Base-by-base conservation (phyloP, 2,797 vertebrate genomes). In the Enteromius trimaculatus region DNA sequence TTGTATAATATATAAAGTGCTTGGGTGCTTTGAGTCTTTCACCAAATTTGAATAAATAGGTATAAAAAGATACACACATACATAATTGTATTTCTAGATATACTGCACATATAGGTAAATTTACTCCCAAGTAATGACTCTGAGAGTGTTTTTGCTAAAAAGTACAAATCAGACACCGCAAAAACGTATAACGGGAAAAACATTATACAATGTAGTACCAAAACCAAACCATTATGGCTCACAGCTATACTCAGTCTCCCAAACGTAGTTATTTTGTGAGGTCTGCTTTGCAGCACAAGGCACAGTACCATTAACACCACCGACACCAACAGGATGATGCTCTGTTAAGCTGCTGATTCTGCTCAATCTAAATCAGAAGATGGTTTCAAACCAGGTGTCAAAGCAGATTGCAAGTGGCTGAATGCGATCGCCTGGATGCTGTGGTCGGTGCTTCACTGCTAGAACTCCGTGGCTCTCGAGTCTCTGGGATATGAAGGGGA, bases 371-470 rank as follows among this genome's bases (percentile, higher is more conserved):
- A 6, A 17, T 39, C 65, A 58, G 51, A 71, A 70, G 29, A 37
- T 49, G 19, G 7, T 51, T 62, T 21, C 14, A 44, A 81, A 39
- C 29, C 6, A 42, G n/a, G 29, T 44, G 6, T 95, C 87, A 98
- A 55, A 99, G 93, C 74, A 98, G 10, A 64, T 69, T 23, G 88
- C 96, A 97, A 9, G 94, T 94, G 78, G 95, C 94, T 6, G 95
- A 96, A 89, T 89, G 96, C 16, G 93, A 91, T 39, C 88, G 94
- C 89, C 82, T 90, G 71, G 88, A 89, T 79, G 89, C 87, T 13
- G 91, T 6, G 6, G 70, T 23, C 66, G 80, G 86, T 0, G 80
- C 55, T 88, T 91, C 88, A 62, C 81, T 19, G 0, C 82, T 87
- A 31, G 87, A 79, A 71, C 84, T 93, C 74, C 88, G 93, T 69